Base-by-base conservation (phyloP, 2,888 invertebrate genomes). In the Linnaemya tessellans region DNA sequence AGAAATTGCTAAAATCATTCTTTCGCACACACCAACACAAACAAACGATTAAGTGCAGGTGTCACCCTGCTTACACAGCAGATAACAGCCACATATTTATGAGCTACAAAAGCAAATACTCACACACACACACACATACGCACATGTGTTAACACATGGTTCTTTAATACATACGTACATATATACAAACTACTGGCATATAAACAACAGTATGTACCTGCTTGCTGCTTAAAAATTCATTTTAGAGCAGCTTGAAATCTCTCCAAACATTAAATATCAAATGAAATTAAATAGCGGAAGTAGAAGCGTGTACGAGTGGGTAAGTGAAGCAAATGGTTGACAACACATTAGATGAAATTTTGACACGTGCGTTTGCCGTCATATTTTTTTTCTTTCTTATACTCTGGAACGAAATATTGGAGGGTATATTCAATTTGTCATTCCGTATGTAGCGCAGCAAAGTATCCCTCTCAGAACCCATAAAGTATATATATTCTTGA, bases 311-410 rank as follows among this genome's bases (percentile, higher is more conserved):
- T 20, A n/a, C 5, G n/a, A 65, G 41, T 46, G 11, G 30, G 60
- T 58, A 49, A 25, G n/a, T 30, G n/a, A 35, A 64, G 75, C 3
- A 46, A 43, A 70, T 70, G 35, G 56, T 58, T 82, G 70, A 25
- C 75, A 70, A 43, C 51, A 70, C 62, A 77, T 82, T 46, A 71
- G 25, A 71, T 71, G 78, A 70, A 46, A 82, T 82, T 82, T 82
- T 82, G 75, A 73, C 77, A 78, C 65, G 71, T 83, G 78, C 38
- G 60, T 67, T 58, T 82, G 58, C n/a, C 60, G 25, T 75, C 54
- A 43, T 30, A 43, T 75, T 43, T 15, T 41, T 74, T 54, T 49
- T 18, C 41, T 51, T n/a, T n/a, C n/a, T n/a, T n/a, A n/a, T n/a
- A n/a, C n/a, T n/a, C n/a, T n/a, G n/a, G n/a, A n/a, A n/a, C n/a